A percentile compares a stretch with the other conserved stretches of the same genome.
phyloP scores from a whole-genome alignment of 2,888 invertebrate genomes.

The Drosophila stalkeri region DNA sequence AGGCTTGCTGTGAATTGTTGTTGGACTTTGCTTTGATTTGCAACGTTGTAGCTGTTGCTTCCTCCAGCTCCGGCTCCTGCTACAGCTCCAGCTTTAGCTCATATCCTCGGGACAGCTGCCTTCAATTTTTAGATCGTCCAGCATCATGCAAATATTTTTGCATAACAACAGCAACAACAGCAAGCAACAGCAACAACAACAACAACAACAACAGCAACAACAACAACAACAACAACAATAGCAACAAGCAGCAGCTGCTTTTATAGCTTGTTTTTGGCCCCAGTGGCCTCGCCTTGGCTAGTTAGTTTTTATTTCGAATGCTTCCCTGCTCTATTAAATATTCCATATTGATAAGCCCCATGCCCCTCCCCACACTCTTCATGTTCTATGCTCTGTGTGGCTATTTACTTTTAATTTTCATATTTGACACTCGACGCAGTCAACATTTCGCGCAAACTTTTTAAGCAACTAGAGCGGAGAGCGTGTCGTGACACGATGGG shows the following conservation, averaged over 20 bases:
- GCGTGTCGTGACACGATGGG: conserved; percentile 6
- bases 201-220: not conserved
- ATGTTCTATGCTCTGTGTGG: conserved; percentile 1
- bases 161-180: conserved; percentile 52
- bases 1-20: conserved; percentile 14
- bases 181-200: conserved; percentile 23
- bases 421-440: conserved; percentile 33
- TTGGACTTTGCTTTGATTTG: conserved; percentile 10
- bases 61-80: not conserved
- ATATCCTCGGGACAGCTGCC: conserved; percentile 57
- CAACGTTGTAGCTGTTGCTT: conserved; percentile 20
- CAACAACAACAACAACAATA: conserved; percentile 20
- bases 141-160: conserved; percentile 72
- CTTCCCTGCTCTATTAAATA: conserved; percentile 18
- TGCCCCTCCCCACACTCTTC: not conserved
- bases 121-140: conserved; percentile 66
- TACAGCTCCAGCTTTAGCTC: not conserved
- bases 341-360: conserved; percentile 37
- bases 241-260: conserved; percentile 4
- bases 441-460: not conserved
- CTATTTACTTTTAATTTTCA: conserved; percentile 51
- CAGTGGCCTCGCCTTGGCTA: conserved; percentile 11
- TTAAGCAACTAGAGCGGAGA: not conserved
- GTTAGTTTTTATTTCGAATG: conserved; percentile 24
- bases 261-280: conserved; percentile 17